phyloP scores from a whole-genome alignment of 2,797 vertebrate species.

The Mastacembelus armatus region DNA sequence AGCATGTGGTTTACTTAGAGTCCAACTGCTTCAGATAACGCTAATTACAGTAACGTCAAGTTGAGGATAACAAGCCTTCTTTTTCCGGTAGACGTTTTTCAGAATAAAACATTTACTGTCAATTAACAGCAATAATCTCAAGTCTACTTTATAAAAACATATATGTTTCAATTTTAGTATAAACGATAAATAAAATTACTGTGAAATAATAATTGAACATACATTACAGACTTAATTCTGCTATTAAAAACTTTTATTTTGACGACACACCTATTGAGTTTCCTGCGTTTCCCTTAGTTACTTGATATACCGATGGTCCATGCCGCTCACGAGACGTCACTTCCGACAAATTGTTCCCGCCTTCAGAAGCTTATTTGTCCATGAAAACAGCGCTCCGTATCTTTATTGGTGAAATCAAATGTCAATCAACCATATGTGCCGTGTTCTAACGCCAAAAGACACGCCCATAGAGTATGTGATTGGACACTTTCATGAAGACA shows the following conservation, averaged over 20 bases:
- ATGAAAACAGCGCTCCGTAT: constrained; percentile 38
- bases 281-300: accelerated
- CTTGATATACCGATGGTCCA: neutral
- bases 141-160: no score
- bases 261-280: accelerated
- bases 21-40: constrained; percentile 14
- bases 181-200: no score
- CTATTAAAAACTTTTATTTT: no score
- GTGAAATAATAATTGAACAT: no score
- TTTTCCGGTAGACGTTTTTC: constrained; percentile 10
- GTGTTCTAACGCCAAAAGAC: accelerated
- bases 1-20: constrained; percentile 42
- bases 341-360: constrained; percentile 55
- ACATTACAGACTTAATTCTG: no score
- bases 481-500: constrained; percentile 47
- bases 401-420: constrained; percentile 45
- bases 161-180: no score
- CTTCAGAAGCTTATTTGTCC: neutral
- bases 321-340: constrained; percentile 65
- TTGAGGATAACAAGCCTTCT: accelerated
- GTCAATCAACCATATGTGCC: constrained; percentile 51
- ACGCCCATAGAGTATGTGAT: constrained; percentile 50
- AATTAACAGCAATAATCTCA: no score
- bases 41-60: neutral
- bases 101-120: constrained; percentile 33